Conservation (phyloP, 2,113 vertebrate species). For the Heterocephalus glaber region DNA sequence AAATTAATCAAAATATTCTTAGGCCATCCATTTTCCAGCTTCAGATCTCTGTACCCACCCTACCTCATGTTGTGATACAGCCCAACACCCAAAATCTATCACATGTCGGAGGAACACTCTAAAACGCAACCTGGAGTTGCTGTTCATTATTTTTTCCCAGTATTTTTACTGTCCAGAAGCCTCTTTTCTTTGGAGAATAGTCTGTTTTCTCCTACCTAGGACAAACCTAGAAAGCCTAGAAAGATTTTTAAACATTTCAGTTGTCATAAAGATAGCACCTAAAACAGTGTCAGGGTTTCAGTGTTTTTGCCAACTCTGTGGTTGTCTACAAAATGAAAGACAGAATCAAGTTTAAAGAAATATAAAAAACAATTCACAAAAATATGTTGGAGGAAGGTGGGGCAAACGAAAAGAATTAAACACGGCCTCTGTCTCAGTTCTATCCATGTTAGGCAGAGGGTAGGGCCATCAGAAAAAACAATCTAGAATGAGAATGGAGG, state of each 20-base stretch:
- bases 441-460: background rate
- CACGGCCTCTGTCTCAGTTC: background rate
- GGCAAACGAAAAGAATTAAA: background rate
- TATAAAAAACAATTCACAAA: background rate
- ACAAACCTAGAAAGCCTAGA: background rate
- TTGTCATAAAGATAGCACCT: background rate
- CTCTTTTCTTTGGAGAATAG: background rate
- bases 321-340: background rate
- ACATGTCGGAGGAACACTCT: background rate
- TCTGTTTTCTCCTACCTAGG: background rate
- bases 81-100: background rate
- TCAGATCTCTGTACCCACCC: background rate
- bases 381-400: background rate
- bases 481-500: background rate
- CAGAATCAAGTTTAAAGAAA: background rate
- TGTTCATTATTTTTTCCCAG: background rate
- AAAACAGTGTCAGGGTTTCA: background rate
- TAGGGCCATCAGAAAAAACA: background rate
- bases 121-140: background rate
- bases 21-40: constrained; percentile 9
- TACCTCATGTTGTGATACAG: background rate
- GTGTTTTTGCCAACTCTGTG: background rate
- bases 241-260: background rate
- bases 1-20: constrained; percentile 67
- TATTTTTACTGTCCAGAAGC: background rate